Conservation (phyloP, 2,113 vertebrate genomes). For the Paradoxurus hermaphroditus region DNA sequence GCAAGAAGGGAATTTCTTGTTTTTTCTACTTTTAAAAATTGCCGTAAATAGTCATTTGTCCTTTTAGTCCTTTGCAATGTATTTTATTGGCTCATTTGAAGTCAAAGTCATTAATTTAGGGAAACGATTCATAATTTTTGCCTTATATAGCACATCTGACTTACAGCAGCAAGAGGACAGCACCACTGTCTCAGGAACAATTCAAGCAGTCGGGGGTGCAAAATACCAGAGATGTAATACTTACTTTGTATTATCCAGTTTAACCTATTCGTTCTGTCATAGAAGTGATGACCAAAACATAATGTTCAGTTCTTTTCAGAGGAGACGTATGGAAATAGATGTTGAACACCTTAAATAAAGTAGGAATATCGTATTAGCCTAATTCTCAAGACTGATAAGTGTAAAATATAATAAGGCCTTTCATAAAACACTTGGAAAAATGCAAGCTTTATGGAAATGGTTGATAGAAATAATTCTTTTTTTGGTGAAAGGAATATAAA, state of each 20-base stretch:
- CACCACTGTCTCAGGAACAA: background rate
- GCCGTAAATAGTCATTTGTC: background rate
- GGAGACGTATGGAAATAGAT: background rate
- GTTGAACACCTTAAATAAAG: background rate
- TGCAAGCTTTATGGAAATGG: background rate
- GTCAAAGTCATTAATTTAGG: background rate
- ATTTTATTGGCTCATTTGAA: background rate
- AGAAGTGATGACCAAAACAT: background rate
- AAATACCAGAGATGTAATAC: background rate
- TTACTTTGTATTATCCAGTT: background rate
- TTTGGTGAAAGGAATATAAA: background rate
- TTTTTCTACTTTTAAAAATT: background rate
- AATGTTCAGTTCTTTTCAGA: background rate
- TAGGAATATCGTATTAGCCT: background rate
- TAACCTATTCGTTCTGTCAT: background rate
- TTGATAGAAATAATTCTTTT: background rate
- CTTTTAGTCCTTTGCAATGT: background rate
- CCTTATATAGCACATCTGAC: background rate
- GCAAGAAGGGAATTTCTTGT: background rate
- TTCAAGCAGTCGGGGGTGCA: background rate
- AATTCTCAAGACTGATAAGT: background rate
- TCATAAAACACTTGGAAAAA: background rate
- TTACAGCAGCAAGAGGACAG: rapidly evolving
- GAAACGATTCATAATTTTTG: background rate
- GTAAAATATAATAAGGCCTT: background rate